phyloP scores from a whole-genome alignment of 2,888 invertebrate species.

The Pammene aurita region DNA sequence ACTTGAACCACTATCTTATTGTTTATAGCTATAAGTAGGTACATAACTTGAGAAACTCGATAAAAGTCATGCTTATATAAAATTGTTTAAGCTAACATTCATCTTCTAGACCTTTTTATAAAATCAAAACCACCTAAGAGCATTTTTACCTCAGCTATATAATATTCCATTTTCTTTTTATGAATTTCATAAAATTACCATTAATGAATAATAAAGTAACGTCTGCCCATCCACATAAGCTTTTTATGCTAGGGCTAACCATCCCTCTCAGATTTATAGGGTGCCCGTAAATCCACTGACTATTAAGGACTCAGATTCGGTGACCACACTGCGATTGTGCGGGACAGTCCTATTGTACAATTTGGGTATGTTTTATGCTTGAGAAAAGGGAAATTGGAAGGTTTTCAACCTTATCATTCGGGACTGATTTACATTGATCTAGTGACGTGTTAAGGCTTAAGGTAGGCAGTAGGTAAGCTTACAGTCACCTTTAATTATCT shows the following conservation, averaged over 20 bases:
- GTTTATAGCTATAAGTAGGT: no score
- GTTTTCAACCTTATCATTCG: conserved; percentile 11
- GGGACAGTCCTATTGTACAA: conserved; percentile 33
- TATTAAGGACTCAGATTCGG: conserved; percentile 51
- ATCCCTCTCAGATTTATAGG: conserved; percentile 52
- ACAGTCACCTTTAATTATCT: no score
- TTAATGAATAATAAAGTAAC: conserved; percentile 39
- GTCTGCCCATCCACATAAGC: conserved; percentile 43
- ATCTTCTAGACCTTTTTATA: not conserved
- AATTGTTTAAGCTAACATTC: not conserved
- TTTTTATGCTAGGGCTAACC: conserved; percentile 47
- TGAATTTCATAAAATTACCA: conserved; percentile 39
- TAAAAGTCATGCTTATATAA: no score
- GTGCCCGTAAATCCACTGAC: conserved; percentile 52
- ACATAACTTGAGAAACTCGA: no score
- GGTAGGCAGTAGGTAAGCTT: not conserved
- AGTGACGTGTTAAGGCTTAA: not conserved
- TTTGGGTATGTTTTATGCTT: conserved; percentile 29
- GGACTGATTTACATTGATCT: conserved; percentile 7
- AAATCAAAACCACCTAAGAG: not conserved
- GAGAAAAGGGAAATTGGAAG: conserved; percentile 15
- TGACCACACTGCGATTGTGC: conserved; percentile 47
- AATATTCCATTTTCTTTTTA: conserved; percentile 24
- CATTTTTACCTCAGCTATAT: not conserved
- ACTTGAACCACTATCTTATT: no score